These are phyloP conservation scores for Eonycteris spelaea DNA, from an alignment of 2,113 vertebrate species.

Conservation along the genomic window DNA sequence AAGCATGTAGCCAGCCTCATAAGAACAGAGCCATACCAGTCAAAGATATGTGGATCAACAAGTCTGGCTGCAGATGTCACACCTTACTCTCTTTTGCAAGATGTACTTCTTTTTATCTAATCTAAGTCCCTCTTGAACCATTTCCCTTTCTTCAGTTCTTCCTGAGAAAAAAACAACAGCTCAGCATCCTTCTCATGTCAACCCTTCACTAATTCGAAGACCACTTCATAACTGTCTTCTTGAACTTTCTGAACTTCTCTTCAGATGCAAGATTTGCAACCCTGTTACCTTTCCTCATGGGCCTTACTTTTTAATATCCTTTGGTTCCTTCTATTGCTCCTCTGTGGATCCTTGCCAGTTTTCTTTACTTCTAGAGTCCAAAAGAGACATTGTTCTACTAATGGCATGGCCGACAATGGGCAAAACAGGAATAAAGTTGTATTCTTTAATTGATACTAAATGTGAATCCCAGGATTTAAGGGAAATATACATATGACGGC, in stretches of 20 bases:
- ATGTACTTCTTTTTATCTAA: background rate
- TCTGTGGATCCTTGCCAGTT: background rate
- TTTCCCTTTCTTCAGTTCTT: background rate
- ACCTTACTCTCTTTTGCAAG: background rate
- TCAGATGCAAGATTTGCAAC: background rate
- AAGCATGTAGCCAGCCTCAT: background rate
- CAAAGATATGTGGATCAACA: background rate
- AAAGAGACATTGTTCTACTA: background rate
- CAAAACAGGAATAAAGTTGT: background rate
- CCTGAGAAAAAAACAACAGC: background rate
- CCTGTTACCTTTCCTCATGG: background rate
- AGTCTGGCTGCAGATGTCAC: background rate
- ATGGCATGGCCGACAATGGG: background rate
- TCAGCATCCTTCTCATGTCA: background rate
- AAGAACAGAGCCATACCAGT: background rate
- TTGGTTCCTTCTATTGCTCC: background rate
- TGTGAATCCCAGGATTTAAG: background rate
- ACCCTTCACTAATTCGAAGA: background rate
- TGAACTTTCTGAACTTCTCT: conserved; percentile 32
- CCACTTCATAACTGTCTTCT: background rate
- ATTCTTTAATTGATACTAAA: background rate
- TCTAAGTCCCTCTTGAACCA: background rate
- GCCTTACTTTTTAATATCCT: background rate
- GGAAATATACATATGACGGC: background rate
- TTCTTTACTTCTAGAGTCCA: background rate